A percentile compares a stretch with the other conserved stretches of the same genome.
Conservation (phyloP, 2,888 invertebrate genomes). For the Teleogryllus oceanicus region DNA sequence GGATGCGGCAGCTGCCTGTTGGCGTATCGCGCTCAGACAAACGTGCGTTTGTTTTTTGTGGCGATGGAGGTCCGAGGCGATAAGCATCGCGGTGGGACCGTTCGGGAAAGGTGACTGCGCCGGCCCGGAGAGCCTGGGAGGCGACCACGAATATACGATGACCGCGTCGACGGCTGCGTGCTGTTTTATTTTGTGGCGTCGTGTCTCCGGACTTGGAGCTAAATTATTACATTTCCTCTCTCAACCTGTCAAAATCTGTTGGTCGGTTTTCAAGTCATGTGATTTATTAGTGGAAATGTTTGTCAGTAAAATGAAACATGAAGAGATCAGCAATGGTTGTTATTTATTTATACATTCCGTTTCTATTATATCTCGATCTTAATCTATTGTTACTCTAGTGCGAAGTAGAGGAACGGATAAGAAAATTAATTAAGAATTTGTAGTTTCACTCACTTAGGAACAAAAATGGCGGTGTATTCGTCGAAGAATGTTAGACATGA, state of each 20-base stretch:
- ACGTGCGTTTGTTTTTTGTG: not conserved
- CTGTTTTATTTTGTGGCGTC: not conserved
- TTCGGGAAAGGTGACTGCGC: not conserved
- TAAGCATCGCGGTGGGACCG: not conserved
- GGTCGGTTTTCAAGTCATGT: not conserved
- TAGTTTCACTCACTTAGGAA: no score
- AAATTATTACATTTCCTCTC: not conserved
- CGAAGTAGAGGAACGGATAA: no score
- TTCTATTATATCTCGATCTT: no score
- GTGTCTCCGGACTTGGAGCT: not conserved
- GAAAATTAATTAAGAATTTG: no score
- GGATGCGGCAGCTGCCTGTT: not conserved
- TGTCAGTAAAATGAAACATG: not conserved
- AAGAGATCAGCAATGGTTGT: no score
- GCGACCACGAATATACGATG: not conserved
- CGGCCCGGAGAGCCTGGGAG: no score
- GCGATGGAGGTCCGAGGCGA: not conserved
- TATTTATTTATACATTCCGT: no score
- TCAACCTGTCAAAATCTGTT: slow-evolving; percentile 6
- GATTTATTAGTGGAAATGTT: not conserved
- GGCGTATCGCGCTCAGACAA: not conserved
- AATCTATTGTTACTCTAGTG: no score
- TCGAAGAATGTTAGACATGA: no score
- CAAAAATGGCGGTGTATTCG: no score
- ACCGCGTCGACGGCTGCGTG: not conserved